Base-by-base conservation (phyloP, 2,113 vertebrate genomes). In the Calyptommatus sinebrachiatus region DNA sequence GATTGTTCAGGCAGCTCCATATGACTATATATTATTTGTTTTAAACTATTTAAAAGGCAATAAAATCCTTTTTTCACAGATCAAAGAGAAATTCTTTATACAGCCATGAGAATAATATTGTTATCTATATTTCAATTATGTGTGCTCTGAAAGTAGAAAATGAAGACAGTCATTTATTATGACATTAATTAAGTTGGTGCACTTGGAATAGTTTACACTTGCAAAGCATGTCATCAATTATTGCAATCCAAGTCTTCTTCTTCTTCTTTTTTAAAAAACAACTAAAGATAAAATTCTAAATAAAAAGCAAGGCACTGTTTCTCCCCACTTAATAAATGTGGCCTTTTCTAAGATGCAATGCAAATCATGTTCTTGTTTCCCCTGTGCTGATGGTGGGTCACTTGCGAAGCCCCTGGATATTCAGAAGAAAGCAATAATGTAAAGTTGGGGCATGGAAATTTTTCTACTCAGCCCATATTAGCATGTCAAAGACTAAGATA, bases 31-130 rank as follows among this genome's bases (percentile, higher is more conserved):
- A 14, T 73, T 31, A 14, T 79, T 85, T 76, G 20, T 50, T 75
- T 29, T 3, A 77, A 8, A 80, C 29, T 46, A 85, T 78, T 80
- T 82, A 28, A 73, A 14, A 71, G 28, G 0, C 24, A 9, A 65
- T 48, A 83, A 78, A 75, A 68, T 5, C 0, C 18, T 1, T 9
- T 77, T 80, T 79, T 9, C 4, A 26, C n/a, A n/a, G 20, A 75
- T 62, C 4, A 60, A 35, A 69, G 70, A 75, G 4, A 46, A 10
- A 26, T 74, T 74, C 20, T n/a, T 73, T 75, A 75, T 79, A 61
- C 29, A 75, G 63, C 31, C 1, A 60, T 24, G 11, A 28, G 31
- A 26, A 63, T 60, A 1, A 87, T 65, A 1, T 24, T 2, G 65
- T 63, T 79, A 73, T 67, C 28, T 46, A 77, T 31, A 67, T 66